Percentiles rank a stretch among this genome's conserved stretches.
These are phyloP conservation scores for Lypha dubia DNA, from an alignment of 2,888 invertebrate genomes.

Conservation along the genomic window DNA sequence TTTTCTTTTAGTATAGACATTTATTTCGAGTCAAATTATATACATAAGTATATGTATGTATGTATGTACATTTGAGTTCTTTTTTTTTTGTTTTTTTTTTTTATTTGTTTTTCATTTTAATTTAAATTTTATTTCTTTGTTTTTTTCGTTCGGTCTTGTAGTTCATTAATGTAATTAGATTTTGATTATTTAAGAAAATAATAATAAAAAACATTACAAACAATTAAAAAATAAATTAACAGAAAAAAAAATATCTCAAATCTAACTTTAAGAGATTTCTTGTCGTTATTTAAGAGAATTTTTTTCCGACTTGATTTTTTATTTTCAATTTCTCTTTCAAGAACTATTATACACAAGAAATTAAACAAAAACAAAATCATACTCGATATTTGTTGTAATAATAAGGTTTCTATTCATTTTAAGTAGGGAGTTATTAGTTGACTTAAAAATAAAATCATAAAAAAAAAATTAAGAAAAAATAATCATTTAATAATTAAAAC, in stretches of 20 bases:
- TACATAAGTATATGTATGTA: too few species aligned
- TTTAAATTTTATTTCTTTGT: conserved; percentile 44
- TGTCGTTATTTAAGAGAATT: conserved; percentile 16
- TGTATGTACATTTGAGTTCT: too few species aligned
- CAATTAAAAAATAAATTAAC: conserved; percentile 40
- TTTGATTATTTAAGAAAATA: conserved; percentile 60
- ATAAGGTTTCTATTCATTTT: conserved; percentile 59
- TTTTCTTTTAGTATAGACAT: conserved; percentile 53
- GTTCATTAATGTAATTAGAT: conserved; percentile 65
- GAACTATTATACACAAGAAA: background rate
- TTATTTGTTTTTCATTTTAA: conserved; percentile 6
- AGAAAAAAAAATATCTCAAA: conserved; percentile 19
- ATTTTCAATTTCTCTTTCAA: conserved; percentile 11
- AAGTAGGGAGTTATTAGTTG: conserved; percentile 55
- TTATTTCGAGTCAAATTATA: conserved; percentile 35
- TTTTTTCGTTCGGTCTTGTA: conserved; percentile 22
- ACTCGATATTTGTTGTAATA: background rate
- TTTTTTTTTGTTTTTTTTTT: background rate
- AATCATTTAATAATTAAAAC: conserved; percentile 52
- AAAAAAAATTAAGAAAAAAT: conserved; percentile 23
- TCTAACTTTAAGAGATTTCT: conserved; percentile 21
- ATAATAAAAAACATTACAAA: conserved; percentile 26
- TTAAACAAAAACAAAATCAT: conserved; percentile 9
- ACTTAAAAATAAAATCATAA: conserved; percentile 23
- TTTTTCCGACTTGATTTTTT: background rate